Conservation (phyloP, 2,113 vertebrate species). For the Brachypodius melanocephalos region DNA sequence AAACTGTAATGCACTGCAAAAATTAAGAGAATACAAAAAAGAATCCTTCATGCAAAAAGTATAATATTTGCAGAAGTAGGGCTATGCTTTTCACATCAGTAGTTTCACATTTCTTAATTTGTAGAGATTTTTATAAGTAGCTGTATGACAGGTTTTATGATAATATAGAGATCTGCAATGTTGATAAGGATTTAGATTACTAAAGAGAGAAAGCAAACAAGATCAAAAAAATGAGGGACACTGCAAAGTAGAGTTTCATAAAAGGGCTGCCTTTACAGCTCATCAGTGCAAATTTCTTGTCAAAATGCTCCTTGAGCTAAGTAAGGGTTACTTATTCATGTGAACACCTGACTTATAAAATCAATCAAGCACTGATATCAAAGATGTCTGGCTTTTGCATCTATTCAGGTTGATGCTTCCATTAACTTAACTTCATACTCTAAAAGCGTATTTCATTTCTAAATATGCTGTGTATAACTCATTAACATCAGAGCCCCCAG, state of each 20-base stretch:
- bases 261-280: slow-evolving; percentile 65
- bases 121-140: slow-evolving; percentile 22
- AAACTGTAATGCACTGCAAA: neutral
- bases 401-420: slow-evolving; percentile 71
- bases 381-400: slow-evolving; percentile 68
- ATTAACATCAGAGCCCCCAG: slow-evolving; percentile 78
- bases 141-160: neutral
- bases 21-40: neutral
- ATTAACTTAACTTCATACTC: slow-evolving; percentile 72
- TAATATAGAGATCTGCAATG: neutral
- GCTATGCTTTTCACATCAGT: neutral
- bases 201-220: slow-evolving; percentile 39
- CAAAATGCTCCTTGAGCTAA: slow-evolving; percentile 64
- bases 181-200: slow-evolving; percentile 24
- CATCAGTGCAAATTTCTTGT: slow-evolving; percentile 71
- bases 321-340: slow-evolving; percentile 75
- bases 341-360: slow-evolving; percentile 76
- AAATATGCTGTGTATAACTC: slow-evolving; percentile 73
- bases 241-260: slow-evolving; percentile 4
- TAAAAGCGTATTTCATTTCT: slow-evolving; percentile 72
- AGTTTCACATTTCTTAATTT: neutral
- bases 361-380: slow-evolving; percentile 71
- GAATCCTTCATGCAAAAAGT: neutral
- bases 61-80: neutral
- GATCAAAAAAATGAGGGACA: slow-evolving; percentile 55